Base-by-base conservation (phyloP, 2,888 invertebrate species). In the Drosophila pseudotalamancana region DNA sequence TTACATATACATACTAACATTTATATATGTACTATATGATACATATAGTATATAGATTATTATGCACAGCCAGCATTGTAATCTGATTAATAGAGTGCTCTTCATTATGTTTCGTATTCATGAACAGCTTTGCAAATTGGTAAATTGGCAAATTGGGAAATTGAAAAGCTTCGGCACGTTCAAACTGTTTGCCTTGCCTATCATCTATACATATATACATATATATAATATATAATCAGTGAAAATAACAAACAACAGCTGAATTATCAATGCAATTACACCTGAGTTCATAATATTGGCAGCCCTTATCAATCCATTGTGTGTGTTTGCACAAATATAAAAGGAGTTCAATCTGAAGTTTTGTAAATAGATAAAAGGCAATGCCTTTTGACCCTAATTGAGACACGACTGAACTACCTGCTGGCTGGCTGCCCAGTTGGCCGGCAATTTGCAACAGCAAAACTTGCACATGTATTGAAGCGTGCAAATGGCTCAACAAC, bases 201-300 rank as follows among this genome's bases (percentile, higher is more conserved):
- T 35, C 35, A 19, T 34, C 34, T 31, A 57, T 31, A 16, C n/a
- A n/a, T n/a, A n/a, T n/a, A n/a, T n/a, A n/a, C n/a, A n/a, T n/a
- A n/a, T n/a, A n/a, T n/a, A n/a, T n/a, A n/a, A n/a, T n/a, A n/a
- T n/a, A 54, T 73, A 68, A 68, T 63, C 46, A 39, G 43, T 27
- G 4, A 34, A 9, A 35, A 8, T 21, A 35, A 16, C 34, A 29
- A 19, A 32, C 34, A 34, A 27, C 49, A 14, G 14, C 12, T 23
- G 40, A 40, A 45, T 72, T 85, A 85, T 82, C 80, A 72, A 67
- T 78, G 72, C 60, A 75, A 68, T 78, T 64, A 68, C 82, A 72
- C 72, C 64, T 78, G 75, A 85, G 75, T 64, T 68, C 66, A 59
- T 60, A 43, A 32, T 49, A 63, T 51, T 51, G 54, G n/a, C 46